Base-by-base conservation (phyloP, 2,113 vertebrate genomes). In the Pogonocichla stellata region DNA sequence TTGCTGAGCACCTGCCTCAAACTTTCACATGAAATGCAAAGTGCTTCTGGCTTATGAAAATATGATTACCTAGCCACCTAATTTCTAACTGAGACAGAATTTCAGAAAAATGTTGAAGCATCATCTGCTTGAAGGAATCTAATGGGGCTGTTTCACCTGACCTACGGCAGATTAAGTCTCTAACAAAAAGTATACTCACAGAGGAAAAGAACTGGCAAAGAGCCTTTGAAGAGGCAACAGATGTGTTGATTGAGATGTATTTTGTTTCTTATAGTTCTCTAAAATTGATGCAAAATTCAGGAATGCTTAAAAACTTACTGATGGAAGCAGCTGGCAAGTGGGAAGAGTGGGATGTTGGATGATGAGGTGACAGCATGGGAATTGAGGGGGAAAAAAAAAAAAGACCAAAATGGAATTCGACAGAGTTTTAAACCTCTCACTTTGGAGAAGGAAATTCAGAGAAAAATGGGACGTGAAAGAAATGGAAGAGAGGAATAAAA, bases 241-340 rank as follows among this genome's bases (percentile, higher is more conserved):
- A 95, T 95, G 56, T 71, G 74, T 64, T 88, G 72, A 82, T 38
- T 75, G 62, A 88, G 40, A 92, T 33, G 14, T 34, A 71, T 65
- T 94, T 92, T 96, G 57, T 28, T 90, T 84, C 70, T 58, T 61
- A 33, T 57, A 67, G 10, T 42, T 93, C 80, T 83, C 38, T 47
- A 89, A 93, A 95, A 85, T n/a, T 67, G 47, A 86, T 74, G 74
- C 50, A 85, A 78, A 91, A 93, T 85, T 96, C 83, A 95, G 69
- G 45, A 88, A 91, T 54, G 33, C 58, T 93, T 78, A 84, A 82
- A 79, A 90, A 91, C 74, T 85, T 84, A 91, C 48, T 90, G 91
- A 91, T 69, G 57, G 60, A 94, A 79, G 85, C 86, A 96, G 75
- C 72, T 94, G 87, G 79, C 75, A 94, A 94, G 84, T 87, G 78